Evolutionary conservation across 2,113 vertebrate genomes (phyloP).

Genomic region (Ictidomys tridecemlineatus): DNA sequence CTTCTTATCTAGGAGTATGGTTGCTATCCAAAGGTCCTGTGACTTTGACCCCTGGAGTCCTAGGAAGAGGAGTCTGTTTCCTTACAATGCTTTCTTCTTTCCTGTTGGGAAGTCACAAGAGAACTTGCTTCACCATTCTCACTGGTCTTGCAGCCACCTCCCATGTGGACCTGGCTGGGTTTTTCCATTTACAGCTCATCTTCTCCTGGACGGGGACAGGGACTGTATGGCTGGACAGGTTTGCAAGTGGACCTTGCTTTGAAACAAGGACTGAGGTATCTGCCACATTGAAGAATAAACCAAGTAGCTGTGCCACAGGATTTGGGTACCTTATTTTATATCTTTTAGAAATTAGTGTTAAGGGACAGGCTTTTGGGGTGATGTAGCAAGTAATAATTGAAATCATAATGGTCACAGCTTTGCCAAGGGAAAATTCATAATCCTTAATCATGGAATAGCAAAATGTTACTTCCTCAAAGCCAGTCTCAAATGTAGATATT

Average conservation of each 20-base stretch:
- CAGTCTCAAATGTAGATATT: neutral
- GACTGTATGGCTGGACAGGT: neutral
- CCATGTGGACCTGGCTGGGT: fast-evolving
- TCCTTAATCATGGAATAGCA: neutral
- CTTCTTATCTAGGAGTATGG: neutral
- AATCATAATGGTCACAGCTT: neutral
- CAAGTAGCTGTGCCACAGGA: neutral
- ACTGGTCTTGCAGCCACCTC: neutral
- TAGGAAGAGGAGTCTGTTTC: too few species aligned
- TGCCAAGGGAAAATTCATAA: neutral
- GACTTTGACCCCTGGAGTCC: neutral
- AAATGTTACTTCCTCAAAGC: too few species aligned
- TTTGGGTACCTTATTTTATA: neutral
- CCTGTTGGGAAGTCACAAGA: neutral
- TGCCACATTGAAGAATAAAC: fast-evolving
- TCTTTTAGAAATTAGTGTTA: neutral
- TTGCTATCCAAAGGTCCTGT: neutral
- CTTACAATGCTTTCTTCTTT: too few species aligned
- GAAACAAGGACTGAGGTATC: neutral
- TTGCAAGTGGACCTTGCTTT: too few species aligned
- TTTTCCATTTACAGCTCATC: neutral
- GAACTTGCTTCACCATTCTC: neutral
- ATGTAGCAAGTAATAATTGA: neutral
- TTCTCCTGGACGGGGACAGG: neutral
- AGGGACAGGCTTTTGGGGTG: neutral